phyloP scores from a whole-genome alignment of 2,113 vertebrate species.

The Picathartes gymnocephalus region DNA sequence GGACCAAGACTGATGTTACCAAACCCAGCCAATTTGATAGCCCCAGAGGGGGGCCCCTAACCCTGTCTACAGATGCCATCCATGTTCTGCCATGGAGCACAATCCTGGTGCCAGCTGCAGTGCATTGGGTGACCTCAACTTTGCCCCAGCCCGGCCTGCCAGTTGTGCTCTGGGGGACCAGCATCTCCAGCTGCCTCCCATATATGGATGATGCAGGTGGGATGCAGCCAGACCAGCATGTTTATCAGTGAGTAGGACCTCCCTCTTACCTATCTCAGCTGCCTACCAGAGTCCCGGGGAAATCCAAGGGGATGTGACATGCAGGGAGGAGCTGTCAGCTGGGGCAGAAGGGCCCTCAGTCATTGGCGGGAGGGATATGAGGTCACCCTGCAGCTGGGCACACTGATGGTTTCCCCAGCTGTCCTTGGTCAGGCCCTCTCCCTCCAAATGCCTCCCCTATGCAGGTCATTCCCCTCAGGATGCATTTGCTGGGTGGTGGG shows the following conservation, averaged over 20 bases:
- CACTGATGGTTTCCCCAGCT: background rate
- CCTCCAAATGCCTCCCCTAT: background rate
- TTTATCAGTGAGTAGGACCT: background rate
- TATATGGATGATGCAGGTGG: accelerated
- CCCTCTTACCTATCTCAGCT: background rate
- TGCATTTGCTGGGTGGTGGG: background rate
- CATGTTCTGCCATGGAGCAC: background rate
- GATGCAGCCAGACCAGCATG: background rate
- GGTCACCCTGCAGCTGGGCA: background rate
- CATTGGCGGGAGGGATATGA: background rate
- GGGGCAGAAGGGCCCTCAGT: constrained; percentile 26
- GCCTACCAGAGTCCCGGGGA: background rate
- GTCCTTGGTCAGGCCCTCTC: background rate
- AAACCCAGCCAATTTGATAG: background rate
- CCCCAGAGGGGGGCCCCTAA: background rate
- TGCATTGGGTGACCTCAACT: background rate
- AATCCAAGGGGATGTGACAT: background rate
- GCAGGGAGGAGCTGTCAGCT: background rate
- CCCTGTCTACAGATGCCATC: background rate
- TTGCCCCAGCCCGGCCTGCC: background rate
- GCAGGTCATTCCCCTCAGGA: background rate
- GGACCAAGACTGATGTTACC: background rate
- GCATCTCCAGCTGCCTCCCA: background rate
- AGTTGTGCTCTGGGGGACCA: background rate
- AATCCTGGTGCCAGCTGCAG: background rate